Evolutionary conservation across 2,113 vertebrate genomes (phyloP), one percentile per base, ranked within the genome.

Genomic region (Myotis yumanensis): DNA sequence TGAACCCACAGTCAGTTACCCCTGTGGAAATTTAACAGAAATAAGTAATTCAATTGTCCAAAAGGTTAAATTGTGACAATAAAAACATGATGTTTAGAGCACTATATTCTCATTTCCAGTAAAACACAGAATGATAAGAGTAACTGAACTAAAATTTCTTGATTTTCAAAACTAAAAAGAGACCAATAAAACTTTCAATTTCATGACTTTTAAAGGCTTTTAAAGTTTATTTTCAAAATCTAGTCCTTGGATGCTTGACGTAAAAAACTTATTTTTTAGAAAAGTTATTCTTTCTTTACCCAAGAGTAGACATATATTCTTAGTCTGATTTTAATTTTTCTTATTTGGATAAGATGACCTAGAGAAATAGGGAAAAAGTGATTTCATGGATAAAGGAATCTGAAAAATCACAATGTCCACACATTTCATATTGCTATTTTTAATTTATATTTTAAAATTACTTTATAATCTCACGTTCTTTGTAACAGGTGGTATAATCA

Each of bases 281-380:
- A 48, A 75, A 46, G 43, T 16, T 37, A 40, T 69, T 84, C 23
- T 37, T 22, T 81, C 48, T 95, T 90, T n/a, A 75, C 43, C 66
- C 7, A 54, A 71, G 18, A 46, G 6, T 72, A 57, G 2, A 54
- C 52, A 37, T 28, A 59, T 71, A 46, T 71, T 72, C 37, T 64
- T 64, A 51, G 43, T 66, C 57, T 62, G 46, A 69, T 72, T 89
- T 94, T 72, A 35, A 43, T 64, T 80, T 80, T 89, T 84, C 66
- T 73, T 81, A 48, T 77, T 92, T 86, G 46, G 17, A 86, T 95
- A 95, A 93, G 32, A 72, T 66, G 17, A 57, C 7, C 5, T 80
- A 68, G 22, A 83, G 10, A 86, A 86, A 77, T 66, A 72, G 37
- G 23, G 69, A 37, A n/a, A 77, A 82, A 83, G 69, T 81, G 14